Percentiles rank a stretch among this genome's conserved stretches.
Evolutionary conservation across 2,888 invertebrate genomes (phyloP).

Genomic region (Acrobasis repandana): DNA sequence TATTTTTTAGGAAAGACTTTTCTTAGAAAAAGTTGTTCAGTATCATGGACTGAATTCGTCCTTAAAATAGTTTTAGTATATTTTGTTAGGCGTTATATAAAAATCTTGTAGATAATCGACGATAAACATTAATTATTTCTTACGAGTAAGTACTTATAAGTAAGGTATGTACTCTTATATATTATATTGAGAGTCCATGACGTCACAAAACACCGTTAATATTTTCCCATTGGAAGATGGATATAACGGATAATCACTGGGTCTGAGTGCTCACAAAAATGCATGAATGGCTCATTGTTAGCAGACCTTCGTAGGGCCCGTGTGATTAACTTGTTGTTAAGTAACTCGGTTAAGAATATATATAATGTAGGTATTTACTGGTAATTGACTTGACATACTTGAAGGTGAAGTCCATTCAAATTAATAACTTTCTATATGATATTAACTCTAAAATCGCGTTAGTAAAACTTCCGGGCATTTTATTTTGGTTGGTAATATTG

Average conservation of each 20-base stretch:
- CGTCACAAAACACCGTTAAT: slow-evolving; percentile 9
- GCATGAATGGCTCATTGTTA: slow-evolving; percentile 49
- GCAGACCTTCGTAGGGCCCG: slow-evolving; percentile 10
- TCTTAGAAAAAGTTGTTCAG: too few relatives aligned
- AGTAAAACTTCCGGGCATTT: too few relatives aligned
- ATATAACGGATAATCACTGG: slow-evolving; percentile 16
- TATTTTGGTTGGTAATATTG: too few relatives aligned
- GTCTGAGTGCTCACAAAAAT: slow-evolving; percentile 34
- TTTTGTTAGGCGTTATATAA: too few relatives aligned
- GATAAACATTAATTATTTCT: not conserved
- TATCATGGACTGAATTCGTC: too few relatives aligned
- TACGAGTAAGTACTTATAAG: not conserved
- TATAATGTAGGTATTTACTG: too few relatives aligned
- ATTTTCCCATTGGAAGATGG: slow-evolving; percentile 7
- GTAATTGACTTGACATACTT: too few relatives aligned
- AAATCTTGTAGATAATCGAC: not conserved
- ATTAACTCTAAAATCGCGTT: too few relatives aligned
- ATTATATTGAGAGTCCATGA: not conserved
- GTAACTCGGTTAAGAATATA: slow-evolving; percentile 3
- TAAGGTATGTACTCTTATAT: not conserved
- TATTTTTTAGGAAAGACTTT: too few relatives aligned
- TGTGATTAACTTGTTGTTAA: not conserved
- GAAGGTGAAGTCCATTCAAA: too few relatives aligned
- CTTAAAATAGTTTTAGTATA: too few relatives aligned
- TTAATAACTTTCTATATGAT: too few relatives aligned